These are phyloP conservation scores for Ammodytes marinus DNA, from an alignment of 2,113 vertebrate species.

Conservation along the genomic window DNA sequence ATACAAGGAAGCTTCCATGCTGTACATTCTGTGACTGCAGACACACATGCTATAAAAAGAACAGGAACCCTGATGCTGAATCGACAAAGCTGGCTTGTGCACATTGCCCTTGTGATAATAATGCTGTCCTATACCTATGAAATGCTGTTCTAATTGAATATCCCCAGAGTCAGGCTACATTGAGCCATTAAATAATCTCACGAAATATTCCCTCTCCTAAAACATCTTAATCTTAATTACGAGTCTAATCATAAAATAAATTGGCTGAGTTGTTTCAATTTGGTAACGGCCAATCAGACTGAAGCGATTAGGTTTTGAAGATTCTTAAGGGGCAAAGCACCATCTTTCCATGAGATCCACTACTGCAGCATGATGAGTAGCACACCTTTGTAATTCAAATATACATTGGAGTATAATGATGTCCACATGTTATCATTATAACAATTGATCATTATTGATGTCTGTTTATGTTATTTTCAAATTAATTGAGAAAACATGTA, in stretches of 20 bases:
- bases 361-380: conserved; percentile 48
- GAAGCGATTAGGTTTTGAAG: background rate
- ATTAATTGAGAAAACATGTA: background rate
- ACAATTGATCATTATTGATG: background rate
- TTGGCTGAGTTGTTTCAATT: conserved; percentile 34
- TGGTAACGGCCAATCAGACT: conserved; percentile 15
- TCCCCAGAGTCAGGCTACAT: conserved; percentile 49
- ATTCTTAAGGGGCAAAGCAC: conserved; percentile 54
- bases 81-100: background rate
- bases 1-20: background rate
- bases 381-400: conserved; percentile 35
- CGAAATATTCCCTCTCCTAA: conserved; percentile 42
- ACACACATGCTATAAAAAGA: background rate
- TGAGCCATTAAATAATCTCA: conserved; percentile 47
- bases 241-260: conserved; percentile 40
- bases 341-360: conserved; percentile 14
- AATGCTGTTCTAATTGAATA: conserved; percentile 37
- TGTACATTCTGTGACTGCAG: background rate
- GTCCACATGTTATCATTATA: conserved; percentile 27
- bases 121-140: background rate
- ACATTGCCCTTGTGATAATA: conserved; percentile 7
- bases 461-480: background rate
- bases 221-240: conserved; percentile 46
- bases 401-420: conserved; percentile 49
- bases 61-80: background rate